Conservation (phyloP, 2,888 invertebrate genomes). For the Teleiodes luculella region DNA sequence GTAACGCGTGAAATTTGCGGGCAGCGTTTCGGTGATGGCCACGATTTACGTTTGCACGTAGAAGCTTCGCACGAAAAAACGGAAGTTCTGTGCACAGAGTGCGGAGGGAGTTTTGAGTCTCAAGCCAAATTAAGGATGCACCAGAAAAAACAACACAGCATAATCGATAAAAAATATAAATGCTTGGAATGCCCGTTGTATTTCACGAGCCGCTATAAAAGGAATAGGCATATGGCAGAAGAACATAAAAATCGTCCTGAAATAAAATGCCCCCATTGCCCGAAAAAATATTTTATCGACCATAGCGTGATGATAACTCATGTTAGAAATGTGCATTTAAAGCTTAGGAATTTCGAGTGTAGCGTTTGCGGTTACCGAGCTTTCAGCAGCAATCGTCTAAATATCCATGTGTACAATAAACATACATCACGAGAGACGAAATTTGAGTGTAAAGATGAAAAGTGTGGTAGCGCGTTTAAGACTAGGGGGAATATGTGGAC, state of each 20-base stretch:
- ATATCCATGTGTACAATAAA: slow-evolving; percentile 71
- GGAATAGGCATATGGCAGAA: slow-evolving; percentile 62
- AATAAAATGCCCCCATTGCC: slow-evolving; percentile 66
- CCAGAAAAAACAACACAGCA: slow-evolving; percentile 58
- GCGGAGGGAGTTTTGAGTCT: slow-evolving; percentile 69
- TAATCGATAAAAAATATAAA: slow-evolving; percentile 71
- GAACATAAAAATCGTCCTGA: slow-evolving; percentile 62
- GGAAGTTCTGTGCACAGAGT: slow-evolving; percentile 57
- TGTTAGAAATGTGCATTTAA: slow-evolving; percentile 59
- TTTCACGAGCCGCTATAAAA: slow-evolving; percentile 62
- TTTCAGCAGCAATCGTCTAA: slow-evolving; percentile 68
- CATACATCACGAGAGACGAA: slow-evolving; percentile 72
- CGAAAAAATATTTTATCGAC: slow-evolving; percentile 67
- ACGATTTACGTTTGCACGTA: slow-evolving; percentile 53
- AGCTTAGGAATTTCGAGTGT: slow-evolving; percentile 61
- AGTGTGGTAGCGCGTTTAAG: slow-evolving; percentile 63
- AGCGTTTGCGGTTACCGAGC: slow-evolving; percentile 67
- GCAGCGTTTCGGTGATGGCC: slow-evolving; percentile 65
- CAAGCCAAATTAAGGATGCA: slow-evolving; percentile 71
- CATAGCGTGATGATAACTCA: slow-evolving; percentile 72
- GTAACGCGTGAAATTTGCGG: slow-evolving; percentile 58
- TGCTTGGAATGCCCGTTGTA: slow-evolving; percentile 65
- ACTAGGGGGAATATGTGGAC: slow-evolving; percentile 69
- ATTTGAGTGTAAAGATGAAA: slow-evolving; percentile 64
- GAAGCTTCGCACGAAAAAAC: slow-evolving; percentile 61